Evolutionary conservation across 2,797 vertebrate genomes (phyloP), one percentile per base, ranked within the genome.

Genomic region (Yasuhikotakia modesta): DNA sequence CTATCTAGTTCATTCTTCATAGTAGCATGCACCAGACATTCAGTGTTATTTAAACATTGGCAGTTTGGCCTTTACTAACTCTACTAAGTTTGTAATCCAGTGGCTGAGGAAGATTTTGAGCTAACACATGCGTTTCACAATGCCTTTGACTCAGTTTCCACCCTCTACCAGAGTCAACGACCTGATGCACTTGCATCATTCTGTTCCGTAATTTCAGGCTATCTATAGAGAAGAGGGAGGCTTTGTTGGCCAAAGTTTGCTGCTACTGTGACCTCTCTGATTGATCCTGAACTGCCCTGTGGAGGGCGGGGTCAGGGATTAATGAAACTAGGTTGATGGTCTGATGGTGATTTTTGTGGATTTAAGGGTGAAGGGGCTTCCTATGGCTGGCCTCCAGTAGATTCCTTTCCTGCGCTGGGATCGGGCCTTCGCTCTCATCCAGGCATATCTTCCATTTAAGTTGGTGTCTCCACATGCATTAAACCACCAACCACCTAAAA

Each of bases 401-500:
- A 99, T 88, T 87, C 89, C 93, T 89, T 92, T 95, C 80, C 89
- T 94, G 81, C 90, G 93, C 22, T 93, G 87, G 7, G 89, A 85
- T 76, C 91, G 95, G 39, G 91, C 90, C 79, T 92, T 96, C 70
- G 91, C 79, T 81, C 88, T 92, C 61, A 93, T 83, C 77, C 90
- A 93, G 35, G 91, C 75, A 0, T 96, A 98, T 82, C 92, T 94
- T 45, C 95, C 95, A 0, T 99, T 99, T 19, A 97, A 91, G 81
- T 95, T 96, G 82, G 91, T 96, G 86, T 96, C 94, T 43, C 94
- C 94, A 11, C 96, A 98, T 17, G 84, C 86, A 0, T 88, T 91
- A 73, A 94, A 92, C 96, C 95, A 97, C 97, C 97, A 99, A 63
- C 98, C 97, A 86, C 98, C 97, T 99, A 82, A 67, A 86, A 79